Base-by-base conservation (phyloP, 2,888 invertebrate genomes). In the Tipula lateralis region DNA sequence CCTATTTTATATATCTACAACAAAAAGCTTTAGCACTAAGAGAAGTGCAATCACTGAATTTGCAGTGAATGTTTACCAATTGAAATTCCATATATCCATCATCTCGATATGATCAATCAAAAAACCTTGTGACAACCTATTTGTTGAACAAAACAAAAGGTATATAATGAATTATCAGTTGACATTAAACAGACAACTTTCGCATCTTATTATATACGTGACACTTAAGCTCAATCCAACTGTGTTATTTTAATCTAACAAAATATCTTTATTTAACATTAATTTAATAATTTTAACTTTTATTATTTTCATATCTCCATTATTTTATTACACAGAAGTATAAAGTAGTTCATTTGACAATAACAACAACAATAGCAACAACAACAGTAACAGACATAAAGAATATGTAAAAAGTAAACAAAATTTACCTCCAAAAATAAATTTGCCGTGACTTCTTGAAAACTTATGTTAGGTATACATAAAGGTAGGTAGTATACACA, bases 401-500 rank as follows among this genome's bases (percentile, higher is more conserved):
- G 5, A 6, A 6, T 1, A 13, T 66, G 19, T 66, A n/a, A 24
- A 66, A 66, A 66, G 66, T 66, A 66, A 66, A 66, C 24, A 66
- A 19, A 30, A 82, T 29, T 30, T 82, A 82, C 29, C 30, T 82
- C 82, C n/a, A 82, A 82, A 82, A 82, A 16, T 82, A 82, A 82
- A 82, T 82, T 82, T 82, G 30, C 30, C 82, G 82, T 82, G 82
- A 82, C 82, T 82, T 30, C 82, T 82, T 32, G 7, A 82, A 82
- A 82, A 30, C 66, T 24, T 24, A 24, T 24, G 24, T 24, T n/a
- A n/a, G 5, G 44, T n/a, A 24, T 19, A 66, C 16, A 66, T n/a
- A 39, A 9, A 24, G 39, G 39, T 39, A 39, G 39, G 39, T 32
- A 39, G 39, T 36, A 16, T n/a, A 44, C n/a, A 36, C 0, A 44